Base-by-base conservation (phyloP, 2,888 invertebrate genomes). In the Meandrusa payeni region DNA sequence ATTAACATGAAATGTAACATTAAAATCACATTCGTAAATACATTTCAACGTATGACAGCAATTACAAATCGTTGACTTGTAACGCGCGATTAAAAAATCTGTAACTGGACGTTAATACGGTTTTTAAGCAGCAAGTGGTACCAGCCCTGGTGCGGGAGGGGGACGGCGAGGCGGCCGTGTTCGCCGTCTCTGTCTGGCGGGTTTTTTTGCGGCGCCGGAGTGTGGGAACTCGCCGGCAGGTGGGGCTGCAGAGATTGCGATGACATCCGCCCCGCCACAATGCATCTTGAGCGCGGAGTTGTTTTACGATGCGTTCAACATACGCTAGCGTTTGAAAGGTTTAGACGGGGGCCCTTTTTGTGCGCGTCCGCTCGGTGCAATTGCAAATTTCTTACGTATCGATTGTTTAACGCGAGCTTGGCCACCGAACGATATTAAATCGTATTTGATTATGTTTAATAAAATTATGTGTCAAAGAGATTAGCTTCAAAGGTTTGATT, bases 121-220 rank as follows among this genome's bases (percentile, higher is more conserved):
- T 34, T 33, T 33, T 17, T 9, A 22, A 39, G 38, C 12, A 9
- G 15, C 34, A 11, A 15, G 20, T 54, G 57, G 52, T 58, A 52
- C 51, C 79, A 79, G 77, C 80, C 78, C 80, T 79, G 74, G 64
- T 65, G 78, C 39, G 70, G 43, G 70, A 79, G 72, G 45, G 70
- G 44, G 53, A 69, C 57, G 74, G 71, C 67, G 71, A 73, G 50
- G 50, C 55, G 53, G 60, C 59, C 50, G 51, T 50, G 52, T 51
- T 52, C 47, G 46, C 50, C 52, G 68, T 82, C 83, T 73, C 76
- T 63, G 60, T 82, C 81, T 62, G 62, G 57, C 76, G 64, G 63
- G 81, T 87, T 87, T 61, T 86, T 87, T 87, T 86, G 83, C 86
- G 82, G 83, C 85, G 85, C 80, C 76, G 79, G 86, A 87, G 87